Evolutionary conservation across 2,797 vertebrate species (phyloP).

Genomic region (Todus mexicanus): DNA sequence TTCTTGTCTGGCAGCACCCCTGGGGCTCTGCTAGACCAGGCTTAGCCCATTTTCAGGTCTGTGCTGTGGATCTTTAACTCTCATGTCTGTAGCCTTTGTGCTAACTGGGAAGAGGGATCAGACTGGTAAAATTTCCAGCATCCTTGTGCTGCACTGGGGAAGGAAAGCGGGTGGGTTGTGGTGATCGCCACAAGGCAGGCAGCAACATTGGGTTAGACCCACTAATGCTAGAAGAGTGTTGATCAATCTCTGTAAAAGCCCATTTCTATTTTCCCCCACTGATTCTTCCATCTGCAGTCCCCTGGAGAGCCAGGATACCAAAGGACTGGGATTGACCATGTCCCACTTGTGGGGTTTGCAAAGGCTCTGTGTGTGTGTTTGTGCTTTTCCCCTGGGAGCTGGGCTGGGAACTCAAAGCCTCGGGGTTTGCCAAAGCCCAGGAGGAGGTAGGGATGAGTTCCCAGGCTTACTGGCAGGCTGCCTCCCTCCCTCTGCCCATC

Average conservation of each 20-base stretch:
- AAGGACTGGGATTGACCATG: neutral
- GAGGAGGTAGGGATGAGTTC: slow-evolving; percentile 34
- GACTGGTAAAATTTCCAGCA: fast-evolving
- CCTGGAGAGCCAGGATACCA: neutral
- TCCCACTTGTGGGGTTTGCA: neutral
- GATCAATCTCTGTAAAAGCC: neutral
- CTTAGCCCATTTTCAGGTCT: neutral
- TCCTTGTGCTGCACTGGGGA: neutral
- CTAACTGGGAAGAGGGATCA: neutral
- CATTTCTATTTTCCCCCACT: neutral
- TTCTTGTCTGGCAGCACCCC: neutral
- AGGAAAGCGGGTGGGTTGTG: fast-evolving
- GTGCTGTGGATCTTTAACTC: neutral
- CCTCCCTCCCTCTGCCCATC: slow-evolving; percentile 2
- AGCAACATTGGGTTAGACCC: neutral
- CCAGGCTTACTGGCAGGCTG: slow-evolving; percentile 1
- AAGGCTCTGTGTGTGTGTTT: neutral
- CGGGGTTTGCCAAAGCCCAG: slow-evolving; percentile 73
- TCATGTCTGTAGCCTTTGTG: neutral
- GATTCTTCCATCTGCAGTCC: neutral
- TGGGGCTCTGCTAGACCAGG: neutral
- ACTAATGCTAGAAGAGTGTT: neutral
- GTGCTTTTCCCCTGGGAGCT: neutral
- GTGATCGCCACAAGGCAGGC: neutral
- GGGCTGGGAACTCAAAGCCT: slow-evolving; percentile 53